phyloP scores from a whole-genome alignment of 2,113 vertebrate genomes.

The Epinephelus cyanopodus region DNA sequence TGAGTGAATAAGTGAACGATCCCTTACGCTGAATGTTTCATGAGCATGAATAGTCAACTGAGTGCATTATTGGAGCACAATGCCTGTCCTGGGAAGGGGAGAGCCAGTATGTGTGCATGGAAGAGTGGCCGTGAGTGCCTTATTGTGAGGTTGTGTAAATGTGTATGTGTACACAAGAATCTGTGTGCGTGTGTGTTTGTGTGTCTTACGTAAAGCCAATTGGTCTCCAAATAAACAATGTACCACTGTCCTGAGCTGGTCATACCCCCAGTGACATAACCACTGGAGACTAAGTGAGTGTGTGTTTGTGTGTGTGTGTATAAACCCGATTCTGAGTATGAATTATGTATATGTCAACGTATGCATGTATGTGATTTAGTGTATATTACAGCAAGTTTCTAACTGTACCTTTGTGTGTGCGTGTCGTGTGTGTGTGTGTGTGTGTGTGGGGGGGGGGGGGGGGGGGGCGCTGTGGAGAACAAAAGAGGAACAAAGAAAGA shows the following conservation, averaged over 20 bases:
- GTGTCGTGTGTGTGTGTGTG: no score
- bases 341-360: no score
- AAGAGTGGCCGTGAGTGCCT: slow-evolving; percentile 18
- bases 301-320: slow-evolving; percentile 28
- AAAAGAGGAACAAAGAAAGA: no score
- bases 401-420: no score
- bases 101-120: slow-evolving; percentile 38
- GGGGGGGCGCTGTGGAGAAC: no score
- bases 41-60: slow-evolving; percentile 73
- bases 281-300: slow-evolving; percentile 27
- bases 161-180: slow-evolving; percentile 19
- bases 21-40: slow-evolving; percentile 67
- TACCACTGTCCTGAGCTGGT: slow-evolving; percentile 69
- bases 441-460: no score
- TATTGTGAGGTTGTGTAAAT: slow-evolving; percentile 40
- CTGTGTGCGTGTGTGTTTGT: slow-evolving; percentile 14
- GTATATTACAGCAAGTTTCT: background rate
- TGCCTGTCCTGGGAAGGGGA: slow-evolving; percentile 50
- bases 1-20: slow-evolving; percentile 64
- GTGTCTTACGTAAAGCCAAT: slow-evolving; percentile 67
- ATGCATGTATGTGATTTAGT: background rate
- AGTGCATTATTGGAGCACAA: slow-evolving; percentile 71
- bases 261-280: slow-evolving; percentile 70
- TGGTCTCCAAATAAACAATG: slow-evolving; percentile 71
- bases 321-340: no score